Evolutionary conservation across 2,113 vertebrate species (phyloP).

Genomic region (Sphyrna mokarran): DNA sequence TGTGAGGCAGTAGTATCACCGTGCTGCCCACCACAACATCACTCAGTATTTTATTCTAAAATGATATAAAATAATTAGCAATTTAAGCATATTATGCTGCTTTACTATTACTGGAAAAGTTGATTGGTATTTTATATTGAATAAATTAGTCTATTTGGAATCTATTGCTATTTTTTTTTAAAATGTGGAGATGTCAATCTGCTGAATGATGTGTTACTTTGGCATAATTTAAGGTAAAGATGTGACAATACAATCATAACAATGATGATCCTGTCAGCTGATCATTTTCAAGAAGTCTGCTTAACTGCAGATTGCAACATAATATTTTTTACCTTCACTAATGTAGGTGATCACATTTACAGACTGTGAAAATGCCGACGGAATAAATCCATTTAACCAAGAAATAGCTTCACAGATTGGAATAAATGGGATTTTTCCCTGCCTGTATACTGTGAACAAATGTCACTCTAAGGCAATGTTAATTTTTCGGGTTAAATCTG

Average conservation of each 20-base stretch:
- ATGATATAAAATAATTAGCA: constrained; percentile 15
- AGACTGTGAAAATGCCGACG: not conserved
- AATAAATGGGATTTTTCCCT: not conserved
- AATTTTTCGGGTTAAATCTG: not conserved
- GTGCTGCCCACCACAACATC: not conserved
- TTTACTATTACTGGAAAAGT: not conserved
- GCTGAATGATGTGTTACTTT: too few species aligned
- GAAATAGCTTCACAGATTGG: not conserved
- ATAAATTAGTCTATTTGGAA: constrained; percentile 5
- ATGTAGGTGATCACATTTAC: not conserved
- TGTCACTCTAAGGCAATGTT: not conserved
- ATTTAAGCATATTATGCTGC: not conserved
- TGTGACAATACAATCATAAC: not conserved
- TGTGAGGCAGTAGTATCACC: too few species aligned
- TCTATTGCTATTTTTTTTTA: not conserved
- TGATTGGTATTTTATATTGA: not conserved
- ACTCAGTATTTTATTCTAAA: not conserved
- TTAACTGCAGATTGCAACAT: not conserved
- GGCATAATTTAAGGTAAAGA: not conserved
- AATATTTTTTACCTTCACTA: not conserved
- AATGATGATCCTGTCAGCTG: not conserved
- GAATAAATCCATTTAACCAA: not conserved
- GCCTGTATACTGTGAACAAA: not conserved
- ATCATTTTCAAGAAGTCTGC: not conserved
- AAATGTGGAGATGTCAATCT: not conserved